Evolutionary conservation across 2,888 invertebrate genomes (phyloP).

Genomic region (Pediacus dermestoides): DNA sequence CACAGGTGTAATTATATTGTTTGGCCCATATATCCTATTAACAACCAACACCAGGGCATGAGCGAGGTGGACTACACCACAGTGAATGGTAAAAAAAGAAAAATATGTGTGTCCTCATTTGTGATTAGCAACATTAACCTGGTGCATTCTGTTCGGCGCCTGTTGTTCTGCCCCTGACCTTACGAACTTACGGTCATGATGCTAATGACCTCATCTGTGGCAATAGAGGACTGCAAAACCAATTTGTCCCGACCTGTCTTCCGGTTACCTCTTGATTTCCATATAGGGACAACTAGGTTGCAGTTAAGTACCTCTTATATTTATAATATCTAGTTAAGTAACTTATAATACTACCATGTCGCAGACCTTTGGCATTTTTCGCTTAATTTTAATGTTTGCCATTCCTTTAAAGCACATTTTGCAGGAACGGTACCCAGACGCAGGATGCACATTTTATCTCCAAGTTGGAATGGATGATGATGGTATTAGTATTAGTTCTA

Average conservation of each 20-base stretch:
- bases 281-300: slow-evolving; percentile 40
- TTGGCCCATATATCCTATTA: slow-evolving; percentile 1
- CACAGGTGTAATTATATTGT: too few species aligned
- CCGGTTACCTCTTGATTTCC: slow-evolving; percentile 29
- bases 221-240: slow-evolving; percentile 22
- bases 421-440: too few species aligned
- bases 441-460: too few species aligned
- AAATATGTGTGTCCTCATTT: slow-evolving; percentile 1
- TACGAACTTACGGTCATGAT: slow-evolving; percentile 35
- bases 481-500: too few species aligned
- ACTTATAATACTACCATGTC: slow-evolving; percentile 24
- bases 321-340: slow-evolving; percentile 37
- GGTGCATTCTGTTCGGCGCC: slow-evolving; percentile 13
- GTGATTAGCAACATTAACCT: slow-evolving; percentile 9
- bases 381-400: slow-evolving; percentile 17
- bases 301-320: slow-evolving; percentile 33
- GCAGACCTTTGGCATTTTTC: slow-evolving; percentile 19
- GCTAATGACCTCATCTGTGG: slow-evolving; percentile 32
- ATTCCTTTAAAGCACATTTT: slow-evolving; percentile 18
- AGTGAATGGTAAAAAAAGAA: too few species aligned
- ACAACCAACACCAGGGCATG: background rate
- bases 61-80: background rate
- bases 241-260: slow-evolving; percentile 29
- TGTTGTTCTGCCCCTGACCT: slow-evolving; percentile 32
- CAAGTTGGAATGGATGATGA: too few species aligned